These are phyloP conservation scores for Hemicrepidius hirtus DNA, from an alignment of 2,888 invertebrate species.

Conservation along the genomic window DNA sequence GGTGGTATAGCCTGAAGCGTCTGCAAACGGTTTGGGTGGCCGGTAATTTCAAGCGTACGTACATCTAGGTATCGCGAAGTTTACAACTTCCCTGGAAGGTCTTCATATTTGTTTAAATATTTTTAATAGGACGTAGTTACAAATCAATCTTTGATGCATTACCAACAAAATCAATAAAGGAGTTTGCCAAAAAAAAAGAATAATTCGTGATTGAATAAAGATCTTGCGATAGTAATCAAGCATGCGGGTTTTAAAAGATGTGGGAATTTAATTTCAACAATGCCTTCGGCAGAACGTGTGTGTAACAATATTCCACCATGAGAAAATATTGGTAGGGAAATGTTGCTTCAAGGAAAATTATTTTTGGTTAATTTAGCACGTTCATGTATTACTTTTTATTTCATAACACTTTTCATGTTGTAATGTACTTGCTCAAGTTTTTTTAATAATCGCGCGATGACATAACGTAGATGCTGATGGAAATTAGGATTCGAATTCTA, in stretches of 20 bases:
- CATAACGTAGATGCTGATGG: too few species aligned
- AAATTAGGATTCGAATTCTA: too few species aligned
- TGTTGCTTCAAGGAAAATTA: too few species aligned
- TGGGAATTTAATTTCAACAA: conserved; percentile 1
- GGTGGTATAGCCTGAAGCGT: conserved; percentile 45
- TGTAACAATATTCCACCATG: too few species aligned
- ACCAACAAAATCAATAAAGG: neutral
- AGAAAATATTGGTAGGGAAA: too few species aligned
- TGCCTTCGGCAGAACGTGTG: neutral
- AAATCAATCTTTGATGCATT: neutral
- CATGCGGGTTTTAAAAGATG: conserved; percentile 20
- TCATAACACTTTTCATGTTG: too few species aligned
- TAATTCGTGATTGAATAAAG: too few species aligned
- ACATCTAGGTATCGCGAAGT: conserved; percentile 18
- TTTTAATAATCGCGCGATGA: too few species aligned
- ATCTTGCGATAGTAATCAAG: conserved; percentile 6
- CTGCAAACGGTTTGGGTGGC: conserved; percentile 49
- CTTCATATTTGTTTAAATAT: neutral
- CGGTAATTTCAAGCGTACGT: conserved; percentile 37
- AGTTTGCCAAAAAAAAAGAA: neutral
- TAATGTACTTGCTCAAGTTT: too few species aligned
- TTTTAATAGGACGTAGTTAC: neutral
- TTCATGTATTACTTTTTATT: too few species aligned
- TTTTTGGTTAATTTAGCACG: too few species aligned
- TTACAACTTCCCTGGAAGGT: conserved; percentile 21